Base-by-base conservation (phyloP, 2,888 invertebrate genomes). In the Chloroclysta siterata region DNA sequence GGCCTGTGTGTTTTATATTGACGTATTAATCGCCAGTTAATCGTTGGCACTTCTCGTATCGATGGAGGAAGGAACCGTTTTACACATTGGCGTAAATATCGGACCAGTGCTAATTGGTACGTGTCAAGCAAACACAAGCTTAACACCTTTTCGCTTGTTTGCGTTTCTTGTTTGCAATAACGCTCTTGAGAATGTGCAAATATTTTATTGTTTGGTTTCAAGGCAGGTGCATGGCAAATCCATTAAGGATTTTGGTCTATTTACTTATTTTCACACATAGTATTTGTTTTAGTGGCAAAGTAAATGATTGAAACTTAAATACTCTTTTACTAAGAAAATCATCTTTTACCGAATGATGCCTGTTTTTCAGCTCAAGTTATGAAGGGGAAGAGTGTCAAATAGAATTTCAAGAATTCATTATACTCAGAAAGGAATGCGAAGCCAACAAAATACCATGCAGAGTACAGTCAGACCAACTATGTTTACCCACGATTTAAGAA, bases 141-240 rank as follows among this genome's bases (percentile, higher is more conserved):
- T 89, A 88, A 85, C 92, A 88, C 90, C 87, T 87, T 84, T 80
- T 77, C 73, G 71, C 70, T 76, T 76, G 82, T 91, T 88, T 88
- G 81, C 80, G 65, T 78, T 75, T 72, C 74, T 80, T 87, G 80
- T 88, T 90, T 84, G 83, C 83, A 82, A 83, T 80, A 83, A 84
- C 84, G 79, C 79, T 77, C 81, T 77, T 80, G 85, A 85, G 83
- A 75, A 77, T 75, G 70, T 78, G 81, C 83, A 85, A 88, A 89
- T 81, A 80, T 83, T 78, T 64, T 53, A 52, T 50, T 72, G 65
- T 72, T 69, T 71, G 65, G 52, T 65, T 55, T 62, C 69, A 79
- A 82, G 82, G 80, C 87, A 88, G 87, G 78, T 88, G 88, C 81
- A 76, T 75, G 77, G 73, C 76, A 79, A 77, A 75, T 61, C 72